Evolutionary conservation across 2,888 invertebrate species (phyloP).

Genomic region (Seira sanloemensis): DNA sequence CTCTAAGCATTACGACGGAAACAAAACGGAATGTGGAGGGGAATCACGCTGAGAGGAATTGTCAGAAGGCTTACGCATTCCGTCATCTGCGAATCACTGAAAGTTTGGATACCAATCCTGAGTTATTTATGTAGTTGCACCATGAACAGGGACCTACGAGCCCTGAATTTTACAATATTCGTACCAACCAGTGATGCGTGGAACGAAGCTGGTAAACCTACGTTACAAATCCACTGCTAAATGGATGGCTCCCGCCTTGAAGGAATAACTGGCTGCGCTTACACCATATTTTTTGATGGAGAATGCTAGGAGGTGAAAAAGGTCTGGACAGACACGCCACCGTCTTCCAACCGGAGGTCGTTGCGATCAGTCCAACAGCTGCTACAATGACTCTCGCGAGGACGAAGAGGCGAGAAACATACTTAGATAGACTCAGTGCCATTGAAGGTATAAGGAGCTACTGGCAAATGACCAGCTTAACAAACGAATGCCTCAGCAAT

Average conservation of each 20-base stretch:
- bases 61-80: not conserved
- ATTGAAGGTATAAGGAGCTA: slow-evolving; percentile 12
- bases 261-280: slow-evolving; percentile 26
- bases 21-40: not conserved
- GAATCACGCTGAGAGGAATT: not conserved
- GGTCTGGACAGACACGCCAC: slow-evolving; percentile 10
- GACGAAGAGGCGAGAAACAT: not conserved
- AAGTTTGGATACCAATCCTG: not conserved
- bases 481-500: slow-evolving; percentile 1
- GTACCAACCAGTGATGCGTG: not conserved
- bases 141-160: not conserved
- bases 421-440: slow-evolving; percentile 33
- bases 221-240: slow-evolving; percentile 6
- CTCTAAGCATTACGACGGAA: slow-evolving; percentile 13
- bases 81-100: not conserved
- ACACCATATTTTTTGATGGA: not conserved
- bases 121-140: not conserved
- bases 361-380: slow-evolving; percentile 8
- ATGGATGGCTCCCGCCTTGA: slow-evolving; percentile 44
- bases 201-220: not conserved
- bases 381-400: not conserved
- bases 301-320: not conserved
- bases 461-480: slow-evolving; percentile 12
- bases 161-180: not conserved
- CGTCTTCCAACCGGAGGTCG: slow-evolving; percentile 46